Evolutionary conservation across 2,113 vertebrate genomes (phyloP).

Genomic region (Sterna hirundo): DNA sequence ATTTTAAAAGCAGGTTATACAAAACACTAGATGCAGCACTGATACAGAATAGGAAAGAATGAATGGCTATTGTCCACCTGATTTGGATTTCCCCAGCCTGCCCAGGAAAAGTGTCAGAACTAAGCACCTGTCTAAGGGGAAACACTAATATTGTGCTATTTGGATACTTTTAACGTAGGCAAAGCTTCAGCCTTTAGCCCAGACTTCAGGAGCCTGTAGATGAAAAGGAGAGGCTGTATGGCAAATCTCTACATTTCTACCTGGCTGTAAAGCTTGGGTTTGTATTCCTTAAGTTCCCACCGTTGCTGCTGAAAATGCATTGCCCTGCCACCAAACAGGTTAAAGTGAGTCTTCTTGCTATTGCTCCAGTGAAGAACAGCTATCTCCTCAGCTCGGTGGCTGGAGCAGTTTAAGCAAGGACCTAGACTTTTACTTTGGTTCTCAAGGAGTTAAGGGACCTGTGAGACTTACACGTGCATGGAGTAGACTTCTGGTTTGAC

Average conservation of each 20-base stretch:
- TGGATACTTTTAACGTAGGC: background rate
- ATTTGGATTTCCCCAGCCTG: background rate
- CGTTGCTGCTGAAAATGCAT: background rate
- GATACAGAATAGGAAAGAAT: background rate
- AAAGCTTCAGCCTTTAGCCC: background rate
- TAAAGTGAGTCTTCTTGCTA: background rate
- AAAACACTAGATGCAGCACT: background rate
- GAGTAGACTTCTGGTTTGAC: background rate
- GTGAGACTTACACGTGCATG: no score
- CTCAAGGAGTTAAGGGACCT: background rate
- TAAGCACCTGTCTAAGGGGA: background rate
- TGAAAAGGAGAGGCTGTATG: background rate
- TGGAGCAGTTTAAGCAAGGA: background rate
- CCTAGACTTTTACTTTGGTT: background rate
- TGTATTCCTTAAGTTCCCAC: background rate
- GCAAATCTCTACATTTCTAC: background rate
- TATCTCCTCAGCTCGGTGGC: fast-evolving
- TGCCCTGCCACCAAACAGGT: background rate
- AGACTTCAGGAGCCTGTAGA: background rate
- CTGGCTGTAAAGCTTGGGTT: background rate
- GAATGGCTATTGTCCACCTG: background rate
- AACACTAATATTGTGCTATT: background rate
- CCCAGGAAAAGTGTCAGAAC: background rate
- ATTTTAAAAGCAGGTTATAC: background rate
- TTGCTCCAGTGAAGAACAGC: background rate